Evolutionary conservation across 2,888 invertebrate genomes (phyloP), one percentile per base, ranked within the genome.

Genomic region (Yponomeuta sedellus): DNA sequence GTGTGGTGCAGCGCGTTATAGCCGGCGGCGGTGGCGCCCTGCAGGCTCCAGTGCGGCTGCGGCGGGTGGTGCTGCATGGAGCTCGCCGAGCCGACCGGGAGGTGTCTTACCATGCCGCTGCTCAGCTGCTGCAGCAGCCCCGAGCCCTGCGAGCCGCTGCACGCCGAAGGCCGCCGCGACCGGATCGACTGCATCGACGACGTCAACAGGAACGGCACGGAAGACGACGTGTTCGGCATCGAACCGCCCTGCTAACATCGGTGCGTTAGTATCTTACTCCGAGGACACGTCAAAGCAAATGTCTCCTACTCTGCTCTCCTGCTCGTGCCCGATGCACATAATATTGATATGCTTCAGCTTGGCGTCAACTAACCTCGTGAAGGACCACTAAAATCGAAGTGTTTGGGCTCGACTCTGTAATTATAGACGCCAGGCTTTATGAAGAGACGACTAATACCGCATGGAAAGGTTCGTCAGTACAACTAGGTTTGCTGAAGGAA

Each of bases 31-130:
- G 92, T 86, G 76, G 84, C 83, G 71, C 81, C 91, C 81, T 92
- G 92, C 78, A 92, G 82, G 81, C 85, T 85, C 92, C 91, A 91
- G 80, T 89, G 86, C 76, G 84, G 86, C 75, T 74, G 75, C 77
- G 82, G 81, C 81, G 79, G 79, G 77, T 75, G 81, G 73, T 77
- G 77, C 79, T 91, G 92, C 82, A 88, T 91, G 80, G 92, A 93
- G 92, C 92, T 93, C 88, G 93, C 93, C 87, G 93, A 92, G 88
- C 93, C 93, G 75, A 83, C 82, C 80, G 94, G 94, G 86, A 94
- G 92, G 91, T 94, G 95, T 93, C 97, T 97, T 96, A 97, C 97
- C 96, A 97, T 95, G 93, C 97, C 97, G 89, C 95, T 95, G 93
- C 97, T 96, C 83, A 97, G 92, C 88, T 97, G 97, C 81, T 97